A percentile compares a stretch with the other conserved stretches of the same genome.
phyloP scores from a whole-genome alignment of 64 coral and sea anemone genomes.

The Montipora efflorescens region DNA sequence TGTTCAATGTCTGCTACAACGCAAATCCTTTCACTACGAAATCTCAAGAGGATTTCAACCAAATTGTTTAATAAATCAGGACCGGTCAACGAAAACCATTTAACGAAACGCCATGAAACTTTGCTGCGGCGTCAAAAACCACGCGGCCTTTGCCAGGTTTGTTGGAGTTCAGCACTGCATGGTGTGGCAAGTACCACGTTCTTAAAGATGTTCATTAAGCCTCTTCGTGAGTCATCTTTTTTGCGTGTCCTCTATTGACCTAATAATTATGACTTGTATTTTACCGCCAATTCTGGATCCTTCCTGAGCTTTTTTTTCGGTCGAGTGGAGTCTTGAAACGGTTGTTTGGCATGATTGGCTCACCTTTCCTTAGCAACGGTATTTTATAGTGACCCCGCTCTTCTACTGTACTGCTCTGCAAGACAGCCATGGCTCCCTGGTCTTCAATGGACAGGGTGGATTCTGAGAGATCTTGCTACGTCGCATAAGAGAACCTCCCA shows the following conservation, averaged over 20 bases:
- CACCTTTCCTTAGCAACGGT: too few species aligned
- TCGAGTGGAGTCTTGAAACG: too few species aligned
- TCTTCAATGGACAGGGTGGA: too few species aligned
- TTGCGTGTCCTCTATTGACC: slow-evolving; percentile 36
- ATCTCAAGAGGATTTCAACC: slow-evolving; percentile 45
- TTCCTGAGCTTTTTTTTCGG: too few species aligned
- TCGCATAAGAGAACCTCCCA: too few species aligned
- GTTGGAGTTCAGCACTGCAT: slow-evolving; percentile 58
- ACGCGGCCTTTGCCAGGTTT: slow-evolving; percentile 66
- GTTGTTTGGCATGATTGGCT: too few species aligned
- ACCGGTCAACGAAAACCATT: slow-evolving; percentile 37
- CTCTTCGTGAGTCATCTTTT: background rate
- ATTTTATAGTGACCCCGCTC: too few species aligned
- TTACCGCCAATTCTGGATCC: background rate
- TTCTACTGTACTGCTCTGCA: too few species aligned
- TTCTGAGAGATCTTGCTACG: too few species aligned
- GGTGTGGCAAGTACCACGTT: slow-evolving; percentile 40
- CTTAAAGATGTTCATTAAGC: background rate
- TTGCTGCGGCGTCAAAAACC: slow-evolving; percentile 65
- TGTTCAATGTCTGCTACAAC: slow-evolving; percentile 43
- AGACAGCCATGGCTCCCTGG: too few species aligned
- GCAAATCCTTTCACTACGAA: slow-evolving; percentile 27
- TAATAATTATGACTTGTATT: background rate
- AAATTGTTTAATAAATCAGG: slow-evolving; percentile 52
- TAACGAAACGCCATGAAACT: slow-evolving; percentile 25